phyloP scores from a whole-genome alignment of 2,113 vertebrate genomes.

The Garra rufa region DNA sequence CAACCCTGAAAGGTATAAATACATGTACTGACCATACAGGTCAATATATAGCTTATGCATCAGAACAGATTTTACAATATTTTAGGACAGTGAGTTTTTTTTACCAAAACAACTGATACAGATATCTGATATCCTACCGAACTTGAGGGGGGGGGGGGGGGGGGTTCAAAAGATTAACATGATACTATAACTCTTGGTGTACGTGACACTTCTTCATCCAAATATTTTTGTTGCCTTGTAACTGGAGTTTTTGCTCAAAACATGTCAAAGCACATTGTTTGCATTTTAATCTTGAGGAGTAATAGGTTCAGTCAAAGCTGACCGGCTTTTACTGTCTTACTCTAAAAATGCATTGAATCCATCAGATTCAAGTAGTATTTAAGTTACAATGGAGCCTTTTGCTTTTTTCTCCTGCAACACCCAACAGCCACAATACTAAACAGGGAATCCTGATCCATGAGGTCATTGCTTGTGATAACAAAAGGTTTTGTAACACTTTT shows the following conservation, averaged over 20 bases:
- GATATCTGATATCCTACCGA: background rate
- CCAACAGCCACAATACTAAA: slow-evolving; percentile 1
- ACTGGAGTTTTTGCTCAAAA: background rate
- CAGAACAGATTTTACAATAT: background rate
- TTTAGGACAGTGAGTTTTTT: background rate
- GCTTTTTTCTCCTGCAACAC: background rate
- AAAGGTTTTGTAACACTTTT: background rate
- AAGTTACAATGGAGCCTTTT: background rate
- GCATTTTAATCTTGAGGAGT: background rate
- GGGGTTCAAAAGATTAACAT: background rate
- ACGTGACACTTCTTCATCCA: background rate
- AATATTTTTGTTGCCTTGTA: background rate
- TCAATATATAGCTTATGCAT: background rate
- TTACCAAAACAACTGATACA: background rate
- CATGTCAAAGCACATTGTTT: slow-evolving; percentile 5
- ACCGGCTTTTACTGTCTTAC: background rate
- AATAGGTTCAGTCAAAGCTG: background rate
- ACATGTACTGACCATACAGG: background rate
- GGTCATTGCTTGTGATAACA: background rate
- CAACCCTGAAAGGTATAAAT: background rate
- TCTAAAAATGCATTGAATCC: background rate
- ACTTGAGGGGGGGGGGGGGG: background rate
- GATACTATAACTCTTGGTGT: background rate
- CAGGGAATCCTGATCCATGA: background rate
- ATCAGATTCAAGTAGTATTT: background rate